Conservation (phyloP, 2,888 invertebrate species). For the Athalia circularis region DNA sequence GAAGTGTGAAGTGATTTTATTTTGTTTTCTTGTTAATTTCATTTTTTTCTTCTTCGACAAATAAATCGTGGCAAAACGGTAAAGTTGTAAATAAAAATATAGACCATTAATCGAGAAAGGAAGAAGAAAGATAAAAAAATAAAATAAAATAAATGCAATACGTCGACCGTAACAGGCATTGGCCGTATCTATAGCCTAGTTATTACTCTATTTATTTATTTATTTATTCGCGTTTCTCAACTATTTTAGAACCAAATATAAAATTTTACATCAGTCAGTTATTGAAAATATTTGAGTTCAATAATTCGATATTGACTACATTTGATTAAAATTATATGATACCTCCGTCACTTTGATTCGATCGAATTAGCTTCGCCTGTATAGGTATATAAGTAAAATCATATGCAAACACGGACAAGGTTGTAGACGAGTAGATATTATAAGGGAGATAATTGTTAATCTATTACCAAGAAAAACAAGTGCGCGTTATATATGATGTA, state of each 20-base stretch:
- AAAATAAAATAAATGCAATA: slow-evolving; percentile 14
- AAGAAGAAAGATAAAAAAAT: not conserved
- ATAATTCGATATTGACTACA: no score
- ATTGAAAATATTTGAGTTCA: not conserved
- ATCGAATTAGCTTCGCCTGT: no score
- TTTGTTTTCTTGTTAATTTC: no score
- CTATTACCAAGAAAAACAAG: slow-evolving; percentile 31
- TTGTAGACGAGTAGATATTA: not conserved
- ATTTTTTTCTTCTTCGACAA: not conserved
- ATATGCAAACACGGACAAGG: no score
- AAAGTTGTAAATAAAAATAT: not conserved
- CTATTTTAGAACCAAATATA: not conserved
- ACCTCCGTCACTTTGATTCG: no score
- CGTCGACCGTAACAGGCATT: slow-evolving; percentile 37
- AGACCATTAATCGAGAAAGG: not conserved
- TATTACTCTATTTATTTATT: slow-evolving; percentile 13
- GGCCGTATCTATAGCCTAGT: slow-evolving; percentile 38
- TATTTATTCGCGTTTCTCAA: not conserved
- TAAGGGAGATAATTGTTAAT: slow-evolving; percentile 28
- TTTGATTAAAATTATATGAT: no score
- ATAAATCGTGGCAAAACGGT: not conserved
- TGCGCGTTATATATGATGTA: not conserved
- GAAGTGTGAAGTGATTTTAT: not conserved
- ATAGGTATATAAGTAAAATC: no score
- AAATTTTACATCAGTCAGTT: not conserved